Evolutionary conservation across 2,797 vertebrate genomes (phyloP).

Genomic region (Gallinago solitaria): DNA sequence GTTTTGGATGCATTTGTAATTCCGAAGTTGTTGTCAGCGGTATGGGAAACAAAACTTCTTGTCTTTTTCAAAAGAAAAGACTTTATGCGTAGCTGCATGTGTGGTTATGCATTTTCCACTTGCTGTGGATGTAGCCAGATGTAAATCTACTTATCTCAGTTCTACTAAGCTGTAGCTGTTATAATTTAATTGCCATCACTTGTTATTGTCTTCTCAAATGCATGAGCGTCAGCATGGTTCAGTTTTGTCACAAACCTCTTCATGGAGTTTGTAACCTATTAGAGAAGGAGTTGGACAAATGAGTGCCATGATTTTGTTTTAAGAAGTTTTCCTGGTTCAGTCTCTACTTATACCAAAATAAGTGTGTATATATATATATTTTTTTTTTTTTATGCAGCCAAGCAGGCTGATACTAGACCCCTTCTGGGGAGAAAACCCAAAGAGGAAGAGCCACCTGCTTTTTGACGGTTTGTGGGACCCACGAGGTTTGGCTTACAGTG

Average conservation of each 20-base stretch:
- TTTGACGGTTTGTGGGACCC: not conserved
- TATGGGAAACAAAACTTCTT: not conserved
- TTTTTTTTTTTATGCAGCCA: not conserved
- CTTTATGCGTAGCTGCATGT: rapidly evolving
- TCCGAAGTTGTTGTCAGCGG: not conserved
- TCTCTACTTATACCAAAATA: not conserved
- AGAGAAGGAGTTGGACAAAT: not conserved
- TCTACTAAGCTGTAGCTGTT: not conserved
- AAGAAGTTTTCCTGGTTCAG: not conserved
- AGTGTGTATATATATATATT: not conserved
- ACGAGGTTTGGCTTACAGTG: rapidly evolving
- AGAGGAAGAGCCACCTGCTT: not conserved
- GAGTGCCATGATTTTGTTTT: not conserved
- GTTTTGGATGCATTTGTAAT: not conserved
- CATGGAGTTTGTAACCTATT: not conserved
- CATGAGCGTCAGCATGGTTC: not conserved
- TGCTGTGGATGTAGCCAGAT: not conserved
- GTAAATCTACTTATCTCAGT: not conserved
- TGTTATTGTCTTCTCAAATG: conserved; percentile 25
- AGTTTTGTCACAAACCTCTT: conserved; percentile 23
- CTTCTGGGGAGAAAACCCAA: not conserved
- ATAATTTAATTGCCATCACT: not conserved
- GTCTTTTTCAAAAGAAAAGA: not conserved
- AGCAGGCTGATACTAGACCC: not conserved
- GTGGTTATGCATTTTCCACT: not conserved